Evolutionary conservation across 2,888 invertebrate genomes (phyloP).

Genomic region (Desoria tigrina): DNA sequence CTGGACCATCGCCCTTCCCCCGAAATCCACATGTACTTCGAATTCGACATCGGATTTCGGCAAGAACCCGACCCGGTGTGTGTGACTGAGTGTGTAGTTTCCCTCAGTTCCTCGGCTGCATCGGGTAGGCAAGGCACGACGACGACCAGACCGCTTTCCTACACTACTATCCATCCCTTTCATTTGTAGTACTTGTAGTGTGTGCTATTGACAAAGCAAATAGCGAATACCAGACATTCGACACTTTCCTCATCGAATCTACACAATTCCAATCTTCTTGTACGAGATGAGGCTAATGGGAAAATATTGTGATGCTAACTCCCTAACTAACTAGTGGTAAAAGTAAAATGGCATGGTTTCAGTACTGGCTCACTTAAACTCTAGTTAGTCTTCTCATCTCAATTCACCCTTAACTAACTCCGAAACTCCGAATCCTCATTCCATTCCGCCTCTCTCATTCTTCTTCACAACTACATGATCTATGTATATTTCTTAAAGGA

Average conservation of each 20-base stretch:
- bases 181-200: neutral
- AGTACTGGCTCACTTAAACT: slow-evolving; percentile 1
- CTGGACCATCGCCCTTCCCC: slow-evolving; percentile 42
- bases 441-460: slow-evolving; percentile 15
- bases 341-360: neutral
- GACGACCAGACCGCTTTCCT: no score
- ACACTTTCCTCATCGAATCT: slow-evolving; percentile 1
- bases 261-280: slow-evolving; percentile 3
- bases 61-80: neutral
- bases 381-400: slow-evolving; percentile 18
- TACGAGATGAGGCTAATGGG: no score
- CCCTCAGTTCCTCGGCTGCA: neutral
- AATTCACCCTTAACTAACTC: neutral
- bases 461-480: slow-evolving; percentile 8
- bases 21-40: slow-evolving; percentile 8
- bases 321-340: no score
- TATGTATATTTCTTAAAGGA: neutral
- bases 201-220: slow-evolving; percentile 6
- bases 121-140: no score
- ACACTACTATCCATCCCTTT: neutral
- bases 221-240: slow-evolving; percentile 6
- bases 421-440: slow-evolving; percentile 7
- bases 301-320: no score
- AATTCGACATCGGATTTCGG: neutral
- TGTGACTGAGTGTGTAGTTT: neutral